Percentiles rank a stretch among this genome's conserved stretches.
phyloP scores from a whole-genome alignment of 2,113 vertebrate species.

The Onychorhynchus coronatus region DNA sequence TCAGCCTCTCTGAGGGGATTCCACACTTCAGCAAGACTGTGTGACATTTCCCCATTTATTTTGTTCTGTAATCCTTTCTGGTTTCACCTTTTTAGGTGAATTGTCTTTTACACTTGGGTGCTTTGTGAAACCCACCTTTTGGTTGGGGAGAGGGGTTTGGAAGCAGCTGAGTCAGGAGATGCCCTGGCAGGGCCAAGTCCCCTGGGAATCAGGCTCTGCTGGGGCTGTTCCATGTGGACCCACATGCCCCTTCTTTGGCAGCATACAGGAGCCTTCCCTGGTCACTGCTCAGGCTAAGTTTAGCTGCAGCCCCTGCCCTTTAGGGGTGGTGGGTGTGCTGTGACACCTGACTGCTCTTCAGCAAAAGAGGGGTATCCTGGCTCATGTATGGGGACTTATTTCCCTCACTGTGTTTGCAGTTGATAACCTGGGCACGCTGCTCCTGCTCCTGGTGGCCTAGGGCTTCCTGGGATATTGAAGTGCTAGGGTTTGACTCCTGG shows the following conservation, averaged over 20 bases:
- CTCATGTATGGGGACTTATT: rapidly evolving
- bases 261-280: neutral
- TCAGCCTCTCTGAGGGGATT: neutral
- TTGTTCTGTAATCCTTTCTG: neutral
- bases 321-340: neutral
- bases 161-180: neutral
- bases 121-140: neutral
- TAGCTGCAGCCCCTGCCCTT: neutral
- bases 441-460: neutral
- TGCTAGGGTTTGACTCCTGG: neutral
- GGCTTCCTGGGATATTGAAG: neutral
- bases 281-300: neutral
- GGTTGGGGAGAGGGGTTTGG: neutral
- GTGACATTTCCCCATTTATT: neutral
- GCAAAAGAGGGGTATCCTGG: neutral
- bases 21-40: neutral
- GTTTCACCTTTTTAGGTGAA: neutral
- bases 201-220: neutral
- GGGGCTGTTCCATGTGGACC: neutral
- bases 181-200: neutral
- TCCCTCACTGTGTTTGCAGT: neutral
- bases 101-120: neutral
- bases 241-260: neutral
- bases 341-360: neutral
- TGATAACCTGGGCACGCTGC: neutral